Evolutionary conservation across 1,140 invertebrate genomes (phyloP).

Genomic region (Bombus picipes): DNA sequence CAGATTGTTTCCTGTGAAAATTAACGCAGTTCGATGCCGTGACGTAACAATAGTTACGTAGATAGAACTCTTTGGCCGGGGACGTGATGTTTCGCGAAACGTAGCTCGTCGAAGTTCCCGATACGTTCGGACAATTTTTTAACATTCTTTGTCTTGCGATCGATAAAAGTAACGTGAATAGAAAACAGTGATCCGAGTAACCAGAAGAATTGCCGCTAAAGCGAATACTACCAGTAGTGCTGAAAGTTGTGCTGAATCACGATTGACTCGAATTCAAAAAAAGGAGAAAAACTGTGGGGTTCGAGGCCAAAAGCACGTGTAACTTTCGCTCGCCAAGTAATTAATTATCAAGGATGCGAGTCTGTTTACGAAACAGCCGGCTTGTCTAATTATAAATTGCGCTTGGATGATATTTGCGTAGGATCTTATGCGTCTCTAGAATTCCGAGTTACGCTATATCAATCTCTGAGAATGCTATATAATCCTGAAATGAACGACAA

Average conservation of each 20-base stretch:
- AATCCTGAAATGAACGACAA: background rate
- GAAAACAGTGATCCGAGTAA: background rate
- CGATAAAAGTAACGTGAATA: background rate
- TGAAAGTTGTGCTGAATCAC: too few species aligned
- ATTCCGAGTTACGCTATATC: slow-evolving; percentile 2
- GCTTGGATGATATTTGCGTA: slow-evolving; percentile 37
- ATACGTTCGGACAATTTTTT: background rate
- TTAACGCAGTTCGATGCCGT: slow-evolving; percentile 28
- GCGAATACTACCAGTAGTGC: background rate
- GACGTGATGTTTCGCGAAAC: slow-evolving; percentile 16
- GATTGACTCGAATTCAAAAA: background rate
- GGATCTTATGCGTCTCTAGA: slow-evolving; percentile 15
- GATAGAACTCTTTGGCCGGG: background rate
- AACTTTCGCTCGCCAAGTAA: slow-evolving; percentile 32
- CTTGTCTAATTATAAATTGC: slow-evolving; percentile 45
- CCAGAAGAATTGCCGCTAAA: too few species aligned
- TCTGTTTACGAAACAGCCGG: slow-evolving; percentile 49
- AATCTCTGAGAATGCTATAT: background rate
- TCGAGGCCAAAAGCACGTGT: slow-evolving; percentile 32
- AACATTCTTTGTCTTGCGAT: background rate
- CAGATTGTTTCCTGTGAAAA: slow-evolving; percentile 44
- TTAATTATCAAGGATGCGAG: slow-evolving; percentile 53
- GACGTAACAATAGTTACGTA: slow-evolving; percentile 44
- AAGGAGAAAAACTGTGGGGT: background rate
- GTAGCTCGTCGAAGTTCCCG: background rate